These are phyloP conservation scores for rat (Rattus norvegicus) DNA, from an alignment of 2,113 vertebrate genomes.

Conservation along the genomic window DNA sequence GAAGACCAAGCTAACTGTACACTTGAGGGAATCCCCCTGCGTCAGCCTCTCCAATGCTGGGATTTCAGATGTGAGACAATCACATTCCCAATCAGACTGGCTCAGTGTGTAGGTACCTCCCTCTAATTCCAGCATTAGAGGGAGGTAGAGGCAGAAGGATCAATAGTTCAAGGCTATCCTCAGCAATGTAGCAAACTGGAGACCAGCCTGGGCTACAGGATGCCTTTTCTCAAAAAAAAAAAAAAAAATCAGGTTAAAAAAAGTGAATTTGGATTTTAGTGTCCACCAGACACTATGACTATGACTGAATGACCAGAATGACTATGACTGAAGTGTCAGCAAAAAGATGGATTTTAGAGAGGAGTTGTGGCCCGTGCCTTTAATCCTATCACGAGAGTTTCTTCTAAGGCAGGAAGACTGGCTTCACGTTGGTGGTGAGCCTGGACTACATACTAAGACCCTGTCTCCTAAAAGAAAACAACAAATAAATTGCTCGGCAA, in stretches of 20 bases:
- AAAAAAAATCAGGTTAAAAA: background rate
- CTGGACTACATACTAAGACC: too few relatives aligned
- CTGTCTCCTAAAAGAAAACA: too few relatives aligned
- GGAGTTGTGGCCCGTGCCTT: background rate
- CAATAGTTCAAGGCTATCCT: background rate
- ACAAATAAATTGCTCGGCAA: background rate
- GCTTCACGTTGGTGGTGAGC: too few relatives aligned
- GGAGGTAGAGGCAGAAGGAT: background rate
- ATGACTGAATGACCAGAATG: too few relatives aligned
- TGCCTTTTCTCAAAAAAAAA: background rate
- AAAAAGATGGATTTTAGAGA: too few relatives aligned
- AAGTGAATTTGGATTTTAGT: conserved; percentile 8
- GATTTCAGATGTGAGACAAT: background rate
- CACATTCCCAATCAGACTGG: background rate
- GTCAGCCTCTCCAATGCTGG: background rate
- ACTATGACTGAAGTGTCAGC: too few relatives aligned
- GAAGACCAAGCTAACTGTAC: background rate
- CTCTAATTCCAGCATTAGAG: background rate
- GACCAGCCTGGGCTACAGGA: background rate
- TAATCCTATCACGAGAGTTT: background rate
- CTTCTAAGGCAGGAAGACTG: background rate
- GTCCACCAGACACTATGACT: background rate
- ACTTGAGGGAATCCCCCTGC: background rate
- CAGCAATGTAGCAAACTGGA: background rate
- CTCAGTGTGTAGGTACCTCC: too few relatives aligned